Percentiles rank a stretch among this genome's conserved stretches.
Conservation (phyloP, 2,888 invertebrate species). For the Tanytarsus gracilentus region DNA sequence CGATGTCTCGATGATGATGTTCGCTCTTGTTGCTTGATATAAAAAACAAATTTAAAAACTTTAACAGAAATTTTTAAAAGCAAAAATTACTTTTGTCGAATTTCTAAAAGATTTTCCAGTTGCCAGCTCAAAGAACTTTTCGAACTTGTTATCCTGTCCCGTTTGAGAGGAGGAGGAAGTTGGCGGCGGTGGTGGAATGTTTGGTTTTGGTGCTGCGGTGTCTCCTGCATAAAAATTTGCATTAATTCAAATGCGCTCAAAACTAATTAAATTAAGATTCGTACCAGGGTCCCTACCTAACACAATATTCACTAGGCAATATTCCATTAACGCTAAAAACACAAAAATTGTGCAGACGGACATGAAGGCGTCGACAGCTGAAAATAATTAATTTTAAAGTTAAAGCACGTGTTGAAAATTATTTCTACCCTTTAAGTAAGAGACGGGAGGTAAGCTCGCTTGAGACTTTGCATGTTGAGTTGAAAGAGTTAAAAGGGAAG, state of each 20-base stretch:
- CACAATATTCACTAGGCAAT: slow-evolving; percentile 72
- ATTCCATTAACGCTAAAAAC: slow-evolving; percentile 90
- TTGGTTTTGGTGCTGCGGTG: slow-evolving; percentile 42
- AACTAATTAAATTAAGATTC: not conserved
- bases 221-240: slow-evolving; percentile 33
- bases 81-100: not conserved
- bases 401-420: not conserved
- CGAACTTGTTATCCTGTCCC: slow-evolving; percentile 32
- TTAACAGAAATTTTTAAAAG: not conserved
- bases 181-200: slow-evolving; percentile 36
- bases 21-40: not conserved
- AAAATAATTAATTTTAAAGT: not conserved
- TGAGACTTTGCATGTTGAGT: slow-evolving; percentile 92
- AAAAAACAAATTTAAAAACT: not conserved
- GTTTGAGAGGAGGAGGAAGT: slow-evolving; percentile 31
- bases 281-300: slow-evolving; percentile 32
- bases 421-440: slow-evolving; percentile 62
- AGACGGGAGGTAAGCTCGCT: slow-evolving; percentile 85
- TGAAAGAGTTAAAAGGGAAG: slow-evolving; percentile 76
- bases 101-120: slow-evolving; percentile 30
- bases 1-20: not conserved
- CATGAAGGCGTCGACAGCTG: slow-evolving; percentile 85
- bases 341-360: slow-evolving; percentile 86
- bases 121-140: slow-evolving; percentile 35
- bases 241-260: not conserved